These are phyloP conservation scores for Panorpa germanica DNA, from an alignment of 2,888 invertebrate species.

Conservation along the genomic window DNA sequence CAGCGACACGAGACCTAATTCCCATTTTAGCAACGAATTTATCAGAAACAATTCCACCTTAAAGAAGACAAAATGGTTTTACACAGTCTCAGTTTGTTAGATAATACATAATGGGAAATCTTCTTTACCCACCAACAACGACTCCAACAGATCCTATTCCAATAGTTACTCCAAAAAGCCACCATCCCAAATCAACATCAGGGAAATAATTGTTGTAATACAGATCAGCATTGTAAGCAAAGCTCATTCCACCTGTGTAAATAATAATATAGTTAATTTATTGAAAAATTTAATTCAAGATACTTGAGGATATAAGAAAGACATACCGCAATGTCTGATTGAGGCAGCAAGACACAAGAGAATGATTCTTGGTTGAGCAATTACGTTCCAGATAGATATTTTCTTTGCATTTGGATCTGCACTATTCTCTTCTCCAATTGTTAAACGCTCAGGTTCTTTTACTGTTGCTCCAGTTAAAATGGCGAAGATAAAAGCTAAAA, in stretches of 20 bases:
- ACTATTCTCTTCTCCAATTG: slow-evolving; percentile 45
- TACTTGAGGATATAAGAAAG: slow-evolving; percentile 3
- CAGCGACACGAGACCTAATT: slow-evolving; percentile 57
- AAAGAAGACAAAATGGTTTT: slow-evolving; percentile 40
- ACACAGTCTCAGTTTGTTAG: not conserved
- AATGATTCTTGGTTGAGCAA: slow-evolving; percentile 57
- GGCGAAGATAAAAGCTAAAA: slow-evolving; percentile 53
- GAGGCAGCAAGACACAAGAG: slow-evolving; percentile 73
- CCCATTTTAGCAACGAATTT: slow-evolving; percentile 79
- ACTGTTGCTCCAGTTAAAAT: slow-evolving; percentile 53
- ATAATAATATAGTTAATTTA: slow-evolving; percentile 7
- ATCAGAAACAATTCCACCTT: slow-evolving; percentile 61
- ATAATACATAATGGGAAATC: not conserved
- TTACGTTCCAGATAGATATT: slow-evolving; percentile 53
- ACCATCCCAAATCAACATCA: slow-evolving; percentile 77
- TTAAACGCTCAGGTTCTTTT: slow-evolving; percentile 53
- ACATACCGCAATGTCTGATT: slow-evolving; percentile 63
- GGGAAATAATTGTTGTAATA: slow-evolving; percentile 80
- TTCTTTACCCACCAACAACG: slow-evolving; percentile 34
- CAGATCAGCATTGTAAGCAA: slow-evolving; percentile 79
- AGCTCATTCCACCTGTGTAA: slow-evolving; percentile 62
- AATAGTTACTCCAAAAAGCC: slow-evolving; percentile 76
- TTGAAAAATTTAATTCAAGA: slow-evolving; percentile 3
- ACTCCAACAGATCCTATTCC: slow-evolving; percentile 66
- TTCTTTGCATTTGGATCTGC: slow-evolving; percentile 23